These are phyloP conservation scores for Belgica antarctica DNA, from an alignment of 2,888 invertebrate species.

Conservation along the genomic window DNA sequence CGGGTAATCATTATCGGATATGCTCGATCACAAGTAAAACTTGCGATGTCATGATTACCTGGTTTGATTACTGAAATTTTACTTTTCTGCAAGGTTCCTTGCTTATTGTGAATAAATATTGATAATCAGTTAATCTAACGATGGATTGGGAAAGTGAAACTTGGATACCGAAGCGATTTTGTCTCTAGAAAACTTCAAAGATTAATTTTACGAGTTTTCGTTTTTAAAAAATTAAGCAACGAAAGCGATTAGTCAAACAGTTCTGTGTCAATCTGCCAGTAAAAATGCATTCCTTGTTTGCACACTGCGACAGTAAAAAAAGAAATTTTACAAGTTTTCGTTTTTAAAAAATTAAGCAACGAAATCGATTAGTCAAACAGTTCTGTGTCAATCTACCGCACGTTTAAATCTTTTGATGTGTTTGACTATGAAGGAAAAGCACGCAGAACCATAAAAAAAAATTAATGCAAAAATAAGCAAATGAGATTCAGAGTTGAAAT, in stretches of 20 bases:
- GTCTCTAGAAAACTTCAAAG: neutral
- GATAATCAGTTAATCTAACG: too few relatives aligned
- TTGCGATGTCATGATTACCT: too few relatives aligned
- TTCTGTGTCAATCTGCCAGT: neutral
- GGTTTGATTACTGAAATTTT: too few relatives aligned
- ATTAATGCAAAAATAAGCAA: neutral
- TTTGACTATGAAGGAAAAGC: neutral
- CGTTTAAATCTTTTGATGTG: conserved; percentile 1
- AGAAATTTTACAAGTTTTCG: neutral
- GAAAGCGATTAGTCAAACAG: conserved; percentile 8
- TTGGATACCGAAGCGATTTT: too few relatives aligned
- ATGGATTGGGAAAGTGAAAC: too few relatives aligned
- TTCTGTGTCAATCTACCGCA: neutral
- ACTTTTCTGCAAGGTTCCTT: too few relatives aligned
- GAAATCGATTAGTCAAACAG: neutral
- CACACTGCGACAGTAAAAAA: too few relatives aligned
- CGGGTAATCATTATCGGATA: too few relatives aligned
- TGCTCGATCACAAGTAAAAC: too few relatives aligned
- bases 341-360: neutral
- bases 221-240: neutral
- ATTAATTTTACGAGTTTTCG: neutral
- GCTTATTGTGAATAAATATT: too few relatives aligned
- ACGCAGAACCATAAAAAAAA: too few relatives aligned
- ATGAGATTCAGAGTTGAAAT: neutral
- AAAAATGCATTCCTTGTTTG: too few relatives aligned